A percentile compares a stretch with the other conserved stretches of the same genome.
phyloP scores from a whole-genome alignment of 2,113 vertebrate species.

The Cricetomys ansorgei region DNA sequence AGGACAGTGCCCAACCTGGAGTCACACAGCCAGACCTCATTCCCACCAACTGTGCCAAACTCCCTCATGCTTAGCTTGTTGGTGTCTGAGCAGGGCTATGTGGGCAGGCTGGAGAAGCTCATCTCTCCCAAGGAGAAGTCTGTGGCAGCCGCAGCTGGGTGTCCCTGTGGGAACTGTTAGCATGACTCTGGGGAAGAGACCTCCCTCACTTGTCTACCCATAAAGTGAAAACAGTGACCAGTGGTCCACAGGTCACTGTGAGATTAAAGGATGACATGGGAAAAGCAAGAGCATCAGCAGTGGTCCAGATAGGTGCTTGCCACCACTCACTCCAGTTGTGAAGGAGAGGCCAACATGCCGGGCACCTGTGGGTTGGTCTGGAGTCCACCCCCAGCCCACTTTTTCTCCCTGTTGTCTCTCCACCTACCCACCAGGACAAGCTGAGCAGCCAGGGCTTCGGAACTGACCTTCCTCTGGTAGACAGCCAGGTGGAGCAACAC shows the following conservation, averaged over 20 bases:
- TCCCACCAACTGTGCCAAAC: background rate
- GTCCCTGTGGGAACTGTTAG: background rate
- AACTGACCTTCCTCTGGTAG: slow-evolving; percentile 93
- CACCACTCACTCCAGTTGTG: background rate
- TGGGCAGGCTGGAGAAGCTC: background rate
- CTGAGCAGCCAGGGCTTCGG: slow-evolving; percentile 92
- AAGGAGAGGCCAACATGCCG: too few relatives aligned
- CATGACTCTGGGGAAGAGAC: background rate
- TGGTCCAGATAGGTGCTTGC: background rate
- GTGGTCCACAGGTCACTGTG: background rate
- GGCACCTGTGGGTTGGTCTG: background rate
- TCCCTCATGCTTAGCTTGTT: background rate
- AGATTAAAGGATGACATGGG: background rate
- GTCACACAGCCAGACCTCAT: background rate
- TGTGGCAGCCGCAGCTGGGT: accelerated
- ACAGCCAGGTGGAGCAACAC: slow-evolving; percentile 96
- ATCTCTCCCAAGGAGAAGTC: accelerated
- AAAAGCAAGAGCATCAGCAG: background rate
- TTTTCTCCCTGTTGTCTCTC: too few relatives aligned
- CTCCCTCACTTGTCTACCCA: background rate
- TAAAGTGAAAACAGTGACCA: background rate
- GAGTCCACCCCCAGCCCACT: background rate
- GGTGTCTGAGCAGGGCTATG: background rate
- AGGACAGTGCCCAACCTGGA: background rate
- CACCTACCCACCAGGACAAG: slow-evolving; percentile 82